These are phyloP conservation scores for Mastomys natalensis DNA, from an alignment of 2,113 vertebrate genomes.

Conservation along the genomic window DNA sequence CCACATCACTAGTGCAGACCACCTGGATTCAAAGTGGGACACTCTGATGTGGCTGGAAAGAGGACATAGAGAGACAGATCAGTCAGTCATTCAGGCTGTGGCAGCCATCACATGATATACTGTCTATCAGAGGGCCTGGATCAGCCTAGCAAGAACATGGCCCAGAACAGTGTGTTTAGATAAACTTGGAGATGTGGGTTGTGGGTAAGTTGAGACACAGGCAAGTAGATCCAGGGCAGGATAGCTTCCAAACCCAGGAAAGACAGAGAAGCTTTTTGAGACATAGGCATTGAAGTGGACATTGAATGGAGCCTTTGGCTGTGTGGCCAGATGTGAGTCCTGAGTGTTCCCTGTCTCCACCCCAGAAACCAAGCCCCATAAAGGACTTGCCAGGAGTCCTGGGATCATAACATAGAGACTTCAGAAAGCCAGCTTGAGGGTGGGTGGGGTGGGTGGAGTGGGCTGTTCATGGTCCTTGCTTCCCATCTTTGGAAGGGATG, in stretches of 20 bases:
- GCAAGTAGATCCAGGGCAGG: fast-evolving
- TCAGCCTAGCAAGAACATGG: not conserved
- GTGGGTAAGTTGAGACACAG: not conserved
- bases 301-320: not conserved
- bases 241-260: not conserved
- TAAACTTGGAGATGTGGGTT: not conserved
- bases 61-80: not conserved
- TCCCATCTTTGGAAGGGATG: not conserved
- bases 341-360: not conserved
- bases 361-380: not conserved
- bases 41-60: not conserved
- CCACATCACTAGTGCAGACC: not conserved
- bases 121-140: not conserved
- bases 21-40: not conserved
- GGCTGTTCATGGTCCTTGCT: not conserved
- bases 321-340: too few species aligned
- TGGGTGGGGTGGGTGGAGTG: not conserved
- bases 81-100: not conserved
- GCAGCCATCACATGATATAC: not conserved
- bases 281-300: not conserved
- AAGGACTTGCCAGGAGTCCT: not conserved
- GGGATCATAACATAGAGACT: not conserved
- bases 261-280: not conserved
- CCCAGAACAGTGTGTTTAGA: not conserved
- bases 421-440: not conserved